Percentiles rank a stretch among this genome's conserved stretches.
These are phyloP conservation scores for Lagocephalus sceleratus DNA, from an alignment of 2,797 vertebrate species.

Conservation along the genomic window DNA sequence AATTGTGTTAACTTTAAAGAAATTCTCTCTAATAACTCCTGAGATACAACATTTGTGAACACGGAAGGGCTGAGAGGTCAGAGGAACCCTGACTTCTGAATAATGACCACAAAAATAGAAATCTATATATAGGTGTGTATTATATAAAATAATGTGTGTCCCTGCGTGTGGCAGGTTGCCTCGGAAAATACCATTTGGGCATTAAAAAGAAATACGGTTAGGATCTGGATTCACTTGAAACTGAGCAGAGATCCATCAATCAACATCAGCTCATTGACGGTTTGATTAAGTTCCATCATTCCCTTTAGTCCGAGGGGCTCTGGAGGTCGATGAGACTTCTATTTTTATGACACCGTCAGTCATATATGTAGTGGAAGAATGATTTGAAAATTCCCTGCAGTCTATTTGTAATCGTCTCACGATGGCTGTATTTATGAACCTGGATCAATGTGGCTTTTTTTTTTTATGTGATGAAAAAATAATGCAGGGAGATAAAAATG, in stretches of 20 bases:
- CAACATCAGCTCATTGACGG: slow-evolving; percentile 48
- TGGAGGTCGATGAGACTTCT: slow-evolving; percentile 44
- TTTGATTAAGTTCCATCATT: slow-evolving; percentile 68
- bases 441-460: slow-evolving; percentile 4
- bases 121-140: too few relatives aligned
- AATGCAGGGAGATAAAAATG: slow-evolving; percentile 17
- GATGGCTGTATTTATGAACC: slow-evolving; percentile 20
- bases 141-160: too few relatives aligned
- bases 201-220: neutral
- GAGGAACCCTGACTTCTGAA: too few relatives aligned
- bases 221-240: slow-evolving; percentile 65
- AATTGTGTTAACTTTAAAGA: too few relatives aligned
- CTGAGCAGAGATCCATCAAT: slow-evolving; percentile 55
- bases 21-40: too few relatives aligned
- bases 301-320: slow-evolving; percentile 46
- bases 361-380: slow-evolving; percentile 48
- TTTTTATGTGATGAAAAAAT: slow-evolving; percentile 16
- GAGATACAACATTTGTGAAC: too few relatives aligned
- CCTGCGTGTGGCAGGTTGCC: too few relatives aligned
- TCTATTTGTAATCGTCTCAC: slow-evolving; percentile 6
- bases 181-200: slow-evolving; percentile 16
- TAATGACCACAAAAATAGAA: too few relatives aligned
- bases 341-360: slow-evolving; percentile 38
- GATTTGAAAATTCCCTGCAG: slow-evolving; percentile 24
- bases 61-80: too few relatives aligned